Base-by-base conservation (phyloP, 2,888 invertebrate species). In the Eumacrocentrus americanus region DNA sequence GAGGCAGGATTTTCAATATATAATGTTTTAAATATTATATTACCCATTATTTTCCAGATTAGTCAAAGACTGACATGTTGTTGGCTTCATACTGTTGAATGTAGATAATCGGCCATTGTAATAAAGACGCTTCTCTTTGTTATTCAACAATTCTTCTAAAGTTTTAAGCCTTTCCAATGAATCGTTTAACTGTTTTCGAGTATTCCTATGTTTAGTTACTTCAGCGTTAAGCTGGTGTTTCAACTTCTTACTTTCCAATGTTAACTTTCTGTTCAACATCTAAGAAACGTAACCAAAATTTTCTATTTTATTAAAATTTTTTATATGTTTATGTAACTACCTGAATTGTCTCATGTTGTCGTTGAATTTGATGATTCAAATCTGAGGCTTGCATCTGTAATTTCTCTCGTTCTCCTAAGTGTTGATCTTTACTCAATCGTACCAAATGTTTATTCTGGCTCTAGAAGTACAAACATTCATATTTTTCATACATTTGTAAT, bases 361-460 rank as follows among this genome's bases (percentile, higher is more conserved):
- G 76, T 56, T 76, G 70, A 61, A 82, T 74, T 58, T 75, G 77
- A 59, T 74, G 72, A 68, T 77, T 78, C 60, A 82, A 70, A 65
- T 82, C 81, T 22, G 76, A 76, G 25, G 82, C 77, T 76, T 89
- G 87, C 5, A 86, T 83, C 61, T 88, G 85, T 6, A 93, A 82
- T 69, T 89, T 89, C 71, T 92, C 91, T 18, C 92, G 85, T 69
- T 92, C 91, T 11, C 84, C 85, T 6, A 92, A 85, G 72, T 88
- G 88, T 70, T 88, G 88, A 69, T 92, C 90, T 75, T 87, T 90
- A 67, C 89, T 90, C 22, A 92, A 81, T 67, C 88, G 87, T 64
- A 87, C 77, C 47, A 91, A 81, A 74, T 90, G 90, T 64, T 86
- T 88, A 66, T 92, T 87, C 68, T 91, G 89, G 68, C 89, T 88